Conservation (phyloP, 2,113 vertebrate genomes). For the Chloroceryle aenea region DNA sequence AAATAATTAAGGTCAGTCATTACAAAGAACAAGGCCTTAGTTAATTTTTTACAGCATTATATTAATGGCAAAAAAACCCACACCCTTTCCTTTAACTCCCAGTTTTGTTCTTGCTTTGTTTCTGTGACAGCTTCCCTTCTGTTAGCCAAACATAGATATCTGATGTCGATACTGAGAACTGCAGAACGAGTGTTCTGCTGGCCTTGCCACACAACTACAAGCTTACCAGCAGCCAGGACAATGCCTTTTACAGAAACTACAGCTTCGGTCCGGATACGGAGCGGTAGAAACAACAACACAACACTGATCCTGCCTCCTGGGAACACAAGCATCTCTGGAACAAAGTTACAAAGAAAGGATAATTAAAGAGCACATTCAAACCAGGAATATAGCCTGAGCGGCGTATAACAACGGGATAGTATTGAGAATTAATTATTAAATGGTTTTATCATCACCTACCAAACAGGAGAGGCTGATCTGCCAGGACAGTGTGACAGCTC, state of each 20-base stretch:
- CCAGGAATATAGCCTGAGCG: neutral
- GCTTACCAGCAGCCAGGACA: neutral
- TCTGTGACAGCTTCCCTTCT: neutral
- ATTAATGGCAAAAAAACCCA: neutral
- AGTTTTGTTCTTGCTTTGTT: neutral
- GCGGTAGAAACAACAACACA: neutral
- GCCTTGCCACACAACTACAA: neutral
- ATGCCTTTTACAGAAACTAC: neutral
- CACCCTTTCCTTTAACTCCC: neutral
- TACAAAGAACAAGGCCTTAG: neutral
- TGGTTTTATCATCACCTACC: neutral
- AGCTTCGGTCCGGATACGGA: neutral
- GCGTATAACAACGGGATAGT: neutral
- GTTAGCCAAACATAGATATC: neutral
- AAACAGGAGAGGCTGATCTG: neutral
- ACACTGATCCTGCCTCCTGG: neutral
- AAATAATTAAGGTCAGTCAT: neutral
- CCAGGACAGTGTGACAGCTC: neutral
- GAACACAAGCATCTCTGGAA: neutral
- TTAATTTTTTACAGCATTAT: constrained; percentile 21
- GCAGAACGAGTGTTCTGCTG: neutral
- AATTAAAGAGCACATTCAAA: constrained; percentile 17
- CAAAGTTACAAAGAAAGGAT: neutral
- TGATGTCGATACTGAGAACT: neutral
- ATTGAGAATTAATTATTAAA: neutral